Base-by-base conservation (phyloP, 2,113 vertebrate species). In the Phycodurus eques region DNA sequence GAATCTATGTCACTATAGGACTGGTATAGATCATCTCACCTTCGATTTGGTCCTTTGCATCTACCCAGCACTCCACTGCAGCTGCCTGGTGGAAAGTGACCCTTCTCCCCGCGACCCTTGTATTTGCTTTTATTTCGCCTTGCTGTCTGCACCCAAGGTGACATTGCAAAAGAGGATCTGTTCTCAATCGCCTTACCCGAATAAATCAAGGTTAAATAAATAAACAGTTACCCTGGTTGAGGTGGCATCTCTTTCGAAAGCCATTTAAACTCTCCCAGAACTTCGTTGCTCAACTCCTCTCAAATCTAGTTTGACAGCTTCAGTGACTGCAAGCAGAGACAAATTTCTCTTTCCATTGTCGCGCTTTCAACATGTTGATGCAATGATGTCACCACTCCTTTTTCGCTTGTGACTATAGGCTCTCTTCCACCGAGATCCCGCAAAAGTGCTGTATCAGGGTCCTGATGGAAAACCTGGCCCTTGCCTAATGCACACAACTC, bases 291-390 rank as follows among this genome's bases (percentile, higher is more conserved):
- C 80, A 85, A 82, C 61, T 59, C 60, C 60, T 72, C 51, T 46
- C 65, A 78, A 86, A 90, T 86, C 87, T 79, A 83, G 90, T 90
- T 83, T 78, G 85, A 88, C 87, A 74, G 86, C 88, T 88, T 90
- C 54, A 70, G 75, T 73, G 79, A 73, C n/a, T 33, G 73, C 86
- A 87, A 83, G 88, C 85, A 80, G 83, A 78, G 85, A 71, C 88
- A 78, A 71, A 88, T 89, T 80, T 69, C 11, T 64, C 10, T 43
- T 42, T 65, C 42, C n/a, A 5, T 65, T 44, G 42, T 46, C 8
- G 62, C 62, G 22, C 20, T 65, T 44, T 44, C 62, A 44, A 44
- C 42, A 44, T 65, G 61, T 11, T 63, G 8, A 11, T 43, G 61
- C 35, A 42, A 43, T 63, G 61, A 63, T 22, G 35, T 63, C 61